Percentiles rank a stretch among this genome's conserved stretches.
These are phyloP conservation scores for Hydrophis major DNA, from an alignment of 2,797 vertebrate genomes.

Conservation along the genomic window DNA sequence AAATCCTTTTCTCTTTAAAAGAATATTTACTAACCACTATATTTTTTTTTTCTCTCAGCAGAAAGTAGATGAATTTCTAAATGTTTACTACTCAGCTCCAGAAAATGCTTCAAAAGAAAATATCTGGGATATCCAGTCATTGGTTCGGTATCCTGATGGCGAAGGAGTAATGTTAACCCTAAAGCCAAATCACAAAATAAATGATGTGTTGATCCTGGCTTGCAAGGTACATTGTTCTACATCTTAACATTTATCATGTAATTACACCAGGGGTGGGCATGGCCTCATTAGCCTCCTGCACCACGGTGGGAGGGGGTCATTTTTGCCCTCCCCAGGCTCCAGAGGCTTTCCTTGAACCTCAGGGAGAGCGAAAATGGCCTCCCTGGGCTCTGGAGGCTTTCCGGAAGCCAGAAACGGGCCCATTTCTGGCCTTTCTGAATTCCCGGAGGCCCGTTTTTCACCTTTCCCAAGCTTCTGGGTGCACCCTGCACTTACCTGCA, in stretches of 20 bases:
- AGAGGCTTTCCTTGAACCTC: no score
- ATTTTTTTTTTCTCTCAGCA: constrained; percentile 31
- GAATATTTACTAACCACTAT: not conserved
- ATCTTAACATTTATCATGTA: not conserved
- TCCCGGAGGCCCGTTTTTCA: no score
- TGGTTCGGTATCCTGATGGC: constrained; percentile 79
- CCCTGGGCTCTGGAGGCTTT: no score
- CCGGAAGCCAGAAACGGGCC: no score
- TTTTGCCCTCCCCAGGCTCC: no score
- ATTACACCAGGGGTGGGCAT: no score
- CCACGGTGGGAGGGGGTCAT: no score
- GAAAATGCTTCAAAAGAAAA: constrained; percentile 76
- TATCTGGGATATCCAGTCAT: constrained; percentile 69
- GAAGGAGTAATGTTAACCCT: constrained; percentile 78
- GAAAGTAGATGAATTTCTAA: constrained; percentile 78
- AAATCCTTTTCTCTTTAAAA: not conserved
- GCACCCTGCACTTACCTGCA: no score
- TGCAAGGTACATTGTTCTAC: constrained; percentile 80
- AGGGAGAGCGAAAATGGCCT: no score
- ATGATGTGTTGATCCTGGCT: constrained; percentile 80
- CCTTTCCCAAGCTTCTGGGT: no score
- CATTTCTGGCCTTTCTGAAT: no score
- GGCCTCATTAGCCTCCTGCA: no score
- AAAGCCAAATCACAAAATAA: constrained; percentile 80
- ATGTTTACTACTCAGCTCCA: constrained; percentile 75